Conservation (phyloP, 2,888 invertebrate species). For the Plagiodera versicolora region DNA sequence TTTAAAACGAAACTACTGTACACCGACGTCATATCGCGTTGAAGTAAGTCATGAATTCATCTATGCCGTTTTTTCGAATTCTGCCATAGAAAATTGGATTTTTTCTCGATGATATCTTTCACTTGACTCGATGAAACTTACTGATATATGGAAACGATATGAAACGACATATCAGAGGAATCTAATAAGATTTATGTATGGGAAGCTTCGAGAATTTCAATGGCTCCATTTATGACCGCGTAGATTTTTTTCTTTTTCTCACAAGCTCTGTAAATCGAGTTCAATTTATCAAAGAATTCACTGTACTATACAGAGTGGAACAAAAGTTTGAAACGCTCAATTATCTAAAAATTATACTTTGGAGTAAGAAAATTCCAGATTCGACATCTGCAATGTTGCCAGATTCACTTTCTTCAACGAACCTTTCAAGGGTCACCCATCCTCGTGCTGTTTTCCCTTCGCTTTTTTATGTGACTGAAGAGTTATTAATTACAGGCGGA, state of each 20-base stretch:
- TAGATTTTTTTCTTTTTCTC: background rate
- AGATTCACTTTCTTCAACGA: too few species aligned
- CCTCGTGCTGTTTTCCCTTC: too few species aligned
- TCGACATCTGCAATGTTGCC: too few species aligned
- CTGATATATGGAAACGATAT: slow-evolving; percentile 22
- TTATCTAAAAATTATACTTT: too few species aligned
- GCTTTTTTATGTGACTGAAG: slow-evolving; percentile 26
- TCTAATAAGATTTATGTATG: slow-evolving; percentile 28
- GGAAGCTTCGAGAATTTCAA: slow-evolving; percentile 18
- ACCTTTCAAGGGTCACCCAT: too few species aligned
- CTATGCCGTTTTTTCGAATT: slow-evolving; percentile 23
- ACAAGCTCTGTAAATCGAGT: background rate
- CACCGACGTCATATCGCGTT: slow-evolving; percentile 28
- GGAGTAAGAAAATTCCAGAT: too few species aligned
- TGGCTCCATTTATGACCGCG: background rate
- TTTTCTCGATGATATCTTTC: slow-evolving; percentile 10
- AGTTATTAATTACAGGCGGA: slow-evolving; percentile 32
- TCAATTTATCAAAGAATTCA: too few species aligned
- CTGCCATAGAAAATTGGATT: slow-evolving; percentile 11
- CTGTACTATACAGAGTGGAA: too few species aligned
- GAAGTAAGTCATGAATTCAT: slow-evolving; percentile 33
- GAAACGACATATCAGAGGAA: slow-evolving; percentile 29
- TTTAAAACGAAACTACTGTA: slow-evolving; percentile 7
- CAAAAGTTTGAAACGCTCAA: too few species aligned
- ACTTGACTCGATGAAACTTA: slow-evolving; percentile 20